phyloP scores from a whole-genome alignment of 1,140 invertebrate genomes.

The Probaryconus sp. region DNA sequence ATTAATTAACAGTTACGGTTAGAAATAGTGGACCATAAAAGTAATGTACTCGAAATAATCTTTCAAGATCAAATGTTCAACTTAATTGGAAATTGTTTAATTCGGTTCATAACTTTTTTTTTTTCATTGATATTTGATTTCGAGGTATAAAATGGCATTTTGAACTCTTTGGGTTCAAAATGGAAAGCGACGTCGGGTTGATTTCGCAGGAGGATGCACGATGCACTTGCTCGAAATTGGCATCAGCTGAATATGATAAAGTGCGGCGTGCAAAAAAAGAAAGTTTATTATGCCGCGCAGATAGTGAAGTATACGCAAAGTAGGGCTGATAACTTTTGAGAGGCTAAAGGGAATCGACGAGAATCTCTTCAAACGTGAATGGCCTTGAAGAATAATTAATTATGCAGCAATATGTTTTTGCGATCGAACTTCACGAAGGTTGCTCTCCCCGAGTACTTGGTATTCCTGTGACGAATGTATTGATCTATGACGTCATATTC shows the following conservation, averaged over 20 bases:
- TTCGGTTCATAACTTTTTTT: no score
- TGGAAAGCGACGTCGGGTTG: no score
- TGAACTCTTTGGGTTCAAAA: no score
- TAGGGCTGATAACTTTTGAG: slow-evolving; percentile 19
- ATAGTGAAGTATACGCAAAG: background rate
- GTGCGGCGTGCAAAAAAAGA: background rate
- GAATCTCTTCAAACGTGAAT: slow-evolving; percentile 20
- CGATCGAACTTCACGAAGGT: slow-evolving; percentile 51
- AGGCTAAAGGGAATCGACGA: slow-evolving; percentile 18
- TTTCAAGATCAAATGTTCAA: no score
- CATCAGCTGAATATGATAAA: background rate
- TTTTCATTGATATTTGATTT: no score
- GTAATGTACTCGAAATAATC: no score
- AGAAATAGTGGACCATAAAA: no score
- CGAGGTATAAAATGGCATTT: no score
- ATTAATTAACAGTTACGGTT: no score
- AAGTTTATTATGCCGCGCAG: slow-evolving; percentile 5
- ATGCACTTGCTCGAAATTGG: no score
- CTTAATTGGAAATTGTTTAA: no score
- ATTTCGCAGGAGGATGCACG: no score
- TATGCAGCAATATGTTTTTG: slow-evolving; percentile 47
- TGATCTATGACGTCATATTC: slow-evolving; percentile 57
- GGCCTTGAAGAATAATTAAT: slow-evolving; percentile 54
- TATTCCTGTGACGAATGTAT: slow-evolving; percentile 59
- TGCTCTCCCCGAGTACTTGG: slow-evolving; percentile 25